These are phyloP conservation scores for Oophaga pumilio DNA, from an alignment of 2,113 vertebrate species.

Conservation along the genomic window DNA sequence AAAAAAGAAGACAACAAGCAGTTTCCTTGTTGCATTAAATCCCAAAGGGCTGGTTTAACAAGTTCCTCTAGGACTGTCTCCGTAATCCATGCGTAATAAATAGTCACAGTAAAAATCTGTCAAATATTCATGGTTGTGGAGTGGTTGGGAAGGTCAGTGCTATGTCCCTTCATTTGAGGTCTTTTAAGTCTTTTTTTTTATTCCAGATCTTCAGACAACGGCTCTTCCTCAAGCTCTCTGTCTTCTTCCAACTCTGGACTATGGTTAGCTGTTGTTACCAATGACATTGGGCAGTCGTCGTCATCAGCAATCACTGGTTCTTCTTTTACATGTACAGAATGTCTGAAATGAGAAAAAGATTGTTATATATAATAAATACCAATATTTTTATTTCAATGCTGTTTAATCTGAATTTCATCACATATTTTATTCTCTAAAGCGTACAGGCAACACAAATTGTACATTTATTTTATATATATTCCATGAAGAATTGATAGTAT, in stretches of 20 bases:
- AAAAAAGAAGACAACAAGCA: conserved; percentile 81
- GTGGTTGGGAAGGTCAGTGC: conserved; percentile 90
- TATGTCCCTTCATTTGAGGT: conserved; percentile 82
- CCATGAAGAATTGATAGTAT: too few species aligned
- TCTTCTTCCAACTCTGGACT: conserved; percentile 98
- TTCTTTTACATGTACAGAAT: conserved; percentile 94
- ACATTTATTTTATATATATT: too few species aligned
- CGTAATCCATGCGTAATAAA: conserved; percentile 99
- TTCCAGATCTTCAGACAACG: conserved; percentile 98
- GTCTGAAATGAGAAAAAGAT: conserved; percentile 76
- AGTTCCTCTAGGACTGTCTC: conserved; percentile 94
- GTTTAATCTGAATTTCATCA: neutral
- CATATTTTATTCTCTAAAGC: neutral
- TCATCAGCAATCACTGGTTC: conserved; percentile 97
- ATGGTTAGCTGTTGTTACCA: conserved; percentile 98
- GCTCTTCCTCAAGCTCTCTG: conserved; percentile 98
- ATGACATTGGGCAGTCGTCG: conserved; percentile 97
- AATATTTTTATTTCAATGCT: neutral
- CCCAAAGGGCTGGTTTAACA: conserved; percentile 91
- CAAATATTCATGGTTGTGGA: conserved; percentile 87
- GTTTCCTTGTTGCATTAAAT: conserved; percentile 83
- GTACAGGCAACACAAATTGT: neutral
- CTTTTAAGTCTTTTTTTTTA: conserved; percentile 77
- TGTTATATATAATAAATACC: neutral
- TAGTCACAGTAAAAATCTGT: conserved; percentile 96